These are phyloP conservation scores for Perca flavescens DNA, from an alignment of 2,113 vertebrate species.

Conservation along the genomic window DNA sequence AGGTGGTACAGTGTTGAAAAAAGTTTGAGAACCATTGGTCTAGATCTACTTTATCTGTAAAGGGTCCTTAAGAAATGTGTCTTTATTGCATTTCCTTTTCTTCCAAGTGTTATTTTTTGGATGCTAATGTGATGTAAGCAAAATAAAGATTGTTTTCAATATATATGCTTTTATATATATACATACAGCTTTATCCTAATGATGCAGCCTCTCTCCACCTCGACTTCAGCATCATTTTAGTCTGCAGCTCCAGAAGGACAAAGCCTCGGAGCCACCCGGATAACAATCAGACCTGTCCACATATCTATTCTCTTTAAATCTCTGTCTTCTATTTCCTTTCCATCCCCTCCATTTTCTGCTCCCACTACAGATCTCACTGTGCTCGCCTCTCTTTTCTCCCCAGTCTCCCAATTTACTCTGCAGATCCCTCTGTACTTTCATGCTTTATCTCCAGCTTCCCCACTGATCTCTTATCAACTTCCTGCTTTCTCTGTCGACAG, in stretches of 20 bases:
- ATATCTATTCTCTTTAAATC: not conserved
- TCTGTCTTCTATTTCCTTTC: not conserved
- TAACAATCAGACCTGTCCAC: not conserved
- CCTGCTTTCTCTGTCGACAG: not conserved
- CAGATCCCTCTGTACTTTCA: slow-evolving; percentile 8
- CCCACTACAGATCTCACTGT: slow-evolving; percentile 5
- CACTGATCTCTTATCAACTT: not conserved
- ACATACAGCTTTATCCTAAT: too few species aligned
- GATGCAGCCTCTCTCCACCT: not conserved
- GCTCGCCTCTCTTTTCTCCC: slow-evolving; percentile 3
- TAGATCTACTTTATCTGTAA: too few species aligned
- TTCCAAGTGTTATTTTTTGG: too few species aligned
- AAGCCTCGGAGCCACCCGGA: not conserved
- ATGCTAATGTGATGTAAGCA: too few species aligned
- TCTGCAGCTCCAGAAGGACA: not conserved
- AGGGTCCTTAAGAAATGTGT: too few species aligned
- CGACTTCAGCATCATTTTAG: not conserved
- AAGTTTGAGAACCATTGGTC: too few species aligned
- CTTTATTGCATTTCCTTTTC: too few species aligned
- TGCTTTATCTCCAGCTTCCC: not conserved
- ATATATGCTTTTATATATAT: too few species aligned
- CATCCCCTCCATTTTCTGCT: not conserved
- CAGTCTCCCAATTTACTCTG: slow-evolving; percentile 20
- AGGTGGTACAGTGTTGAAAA: too few species aligned
- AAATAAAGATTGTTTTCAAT: too few species aligned